phyloP scores from a whole-genome alignment of 2,888 invertebrate genomes.

The Melanargia galathea region DNA sequence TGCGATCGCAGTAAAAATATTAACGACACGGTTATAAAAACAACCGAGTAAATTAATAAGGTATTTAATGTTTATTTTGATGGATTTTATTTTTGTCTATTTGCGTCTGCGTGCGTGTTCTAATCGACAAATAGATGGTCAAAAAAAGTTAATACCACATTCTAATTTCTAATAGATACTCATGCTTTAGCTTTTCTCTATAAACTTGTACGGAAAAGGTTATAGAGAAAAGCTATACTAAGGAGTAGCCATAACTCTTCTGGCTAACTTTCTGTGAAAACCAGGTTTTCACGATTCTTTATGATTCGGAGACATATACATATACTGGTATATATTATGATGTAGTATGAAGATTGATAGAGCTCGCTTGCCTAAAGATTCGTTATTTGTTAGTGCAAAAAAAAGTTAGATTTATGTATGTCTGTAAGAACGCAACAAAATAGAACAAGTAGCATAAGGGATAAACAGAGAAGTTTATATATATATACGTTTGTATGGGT shows the following conservation, averaged over 20 bases:
- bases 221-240: no score
- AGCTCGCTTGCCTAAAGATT: no score
- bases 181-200: no score
- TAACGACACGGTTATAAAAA: conserved; percentile 32
- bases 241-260: no score
- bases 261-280: no score
- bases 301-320: no score
- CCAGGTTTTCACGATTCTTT: no score
- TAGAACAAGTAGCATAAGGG: conserved; percentile 15
- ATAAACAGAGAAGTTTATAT: conserved; percentile 36
- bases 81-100: conserved; percentile 19
- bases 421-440: background rate
- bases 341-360: no score
- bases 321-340: no score
- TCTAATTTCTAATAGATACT: no score
- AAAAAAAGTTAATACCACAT: background rate
- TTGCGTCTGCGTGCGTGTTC: background rate
- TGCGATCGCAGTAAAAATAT: conserved; percentile 41
- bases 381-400: background rate
- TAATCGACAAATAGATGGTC: background rate
- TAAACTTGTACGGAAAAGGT: no score
- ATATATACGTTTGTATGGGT: conserved; percentile 36
- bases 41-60: conserved; percentile 25
- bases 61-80: conserved; percentile 23
- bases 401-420: background rate